phyloP scores from a whole-genome alignment of 2,797 vertebrate species.

The Anniella stebbinsi region DNA sequence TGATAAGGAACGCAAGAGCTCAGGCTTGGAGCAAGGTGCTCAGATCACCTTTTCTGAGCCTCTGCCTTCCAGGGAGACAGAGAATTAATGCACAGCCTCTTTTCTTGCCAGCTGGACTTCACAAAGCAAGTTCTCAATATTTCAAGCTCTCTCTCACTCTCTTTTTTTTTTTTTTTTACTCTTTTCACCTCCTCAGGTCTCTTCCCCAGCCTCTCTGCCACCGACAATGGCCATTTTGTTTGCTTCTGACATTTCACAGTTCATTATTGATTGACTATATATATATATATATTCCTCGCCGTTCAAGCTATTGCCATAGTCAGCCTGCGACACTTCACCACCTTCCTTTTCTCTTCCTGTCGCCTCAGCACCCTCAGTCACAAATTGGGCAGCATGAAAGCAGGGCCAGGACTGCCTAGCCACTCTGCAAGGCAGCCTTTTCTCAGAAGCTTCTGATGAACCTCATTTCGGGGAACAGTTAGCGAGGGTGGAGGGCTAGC shows the following conservation, averaged over 20 bases:
- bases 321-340: neutral
- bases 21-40: neutral
- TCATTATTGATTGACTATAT: neutral
- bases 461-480: neutral
- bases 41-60: neutral
- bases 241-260: neutral
- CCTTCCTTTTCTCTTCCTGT: neutral
- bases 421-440: neutral
- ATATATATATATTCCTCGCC: neutral
- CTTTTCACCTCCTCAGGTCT: neutral
- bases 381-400: neutral
- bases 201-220: neutral
- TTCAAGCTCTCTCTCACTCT: neutral
- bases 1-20: neutral
- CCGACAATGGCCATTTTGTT: conserved; percentile 1
- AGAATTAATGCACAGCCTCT: neutral
- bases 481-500: neutral
- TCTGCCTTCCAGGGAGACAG: neutral
- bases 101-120: neutral
- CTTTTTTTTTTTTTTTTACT: neutral
- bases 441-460: neutral
- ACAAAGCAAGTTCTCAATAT: conserved; percentile 5
- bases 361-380: neutral
- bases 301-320: neutral
- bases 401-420: neutral